Conservation (phyloP, 2,797 vertebrate genomes). For the Lagodon rhomboides region DNA sequence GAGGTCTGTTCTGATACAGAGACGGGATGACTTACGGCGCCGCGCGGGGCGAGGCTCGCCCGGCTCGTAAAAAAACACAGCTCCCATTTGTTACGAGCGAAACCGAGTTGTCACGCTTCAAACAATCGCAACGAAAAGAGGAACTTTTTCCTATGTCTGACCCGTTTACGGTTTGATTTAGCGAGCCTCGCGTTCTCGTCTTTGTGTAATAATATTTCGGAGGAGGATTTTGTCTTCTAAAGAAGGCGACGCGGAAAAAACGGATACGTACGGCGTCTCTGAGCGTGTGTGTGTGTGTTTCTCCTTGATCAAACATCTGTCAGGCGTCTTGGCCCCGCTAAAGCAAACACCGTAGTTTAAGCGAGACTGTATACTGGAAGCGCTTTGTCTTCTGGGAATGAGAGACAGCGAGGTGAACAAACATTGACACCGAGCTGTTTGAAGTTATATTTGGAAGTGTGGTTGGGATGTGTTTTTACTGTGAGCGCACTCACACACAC, state of each 20-base stretch:
- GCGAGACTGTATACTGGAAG: slow-evolving; percentile 62
- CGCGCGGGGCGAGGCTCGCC: background rate
- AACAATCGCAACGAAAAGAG: background rate
- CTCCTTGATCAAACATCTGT: slow-evolving; percentile 67
- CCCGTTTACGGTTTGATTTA: slow-evolving; percentile 26
- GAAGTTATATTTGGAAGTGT: slow-evolving; percentile 79
- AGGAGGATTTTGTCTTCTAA: slow-evolving; percentile 15
- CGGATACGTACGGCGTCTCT: slow-evolving; percentile 30
- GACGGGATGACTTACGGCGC: background rate
- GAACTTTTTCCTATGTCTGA: slow-evolving; percentile 17
- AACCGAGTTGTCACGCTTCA: slow-evolving; percentile 33
- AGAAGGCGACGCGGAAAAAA: background rate
- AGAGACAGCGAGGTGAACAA: slow-evolving; percentile 77
- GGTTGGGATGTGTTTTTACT: slow-evolving; percentile 62
- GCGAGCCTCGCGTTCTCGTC: slow-evolving; percentile 10
- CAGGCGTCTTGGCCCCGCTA: slow-evolving; percentile 61
- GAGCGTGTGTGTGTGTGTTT: slow-evolving; percentile 14
- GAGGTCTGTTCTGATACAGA: slow-evolving; percentile 3
- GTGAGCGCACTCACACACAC: background rate
- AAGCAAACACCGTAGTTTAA: slow-evolving; percentile 71
- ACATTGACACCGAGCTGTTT: slow-evolving; percentile 73
- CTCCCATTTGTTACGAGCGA: slow-evolving; percentile 1
- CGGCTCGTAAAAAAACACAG: slow-evolving; percentile 10
- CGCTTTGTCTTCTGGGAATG: slow-evolving; percentile 64
- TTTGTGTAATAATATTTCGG: slow-evolving; percentile 23